Percentiles rank a stretch among this genome's conserved stretches.
Conservation (phyloP, 2,797 vertebrate species). For the Limnodromus scolopaceus region DNA sequence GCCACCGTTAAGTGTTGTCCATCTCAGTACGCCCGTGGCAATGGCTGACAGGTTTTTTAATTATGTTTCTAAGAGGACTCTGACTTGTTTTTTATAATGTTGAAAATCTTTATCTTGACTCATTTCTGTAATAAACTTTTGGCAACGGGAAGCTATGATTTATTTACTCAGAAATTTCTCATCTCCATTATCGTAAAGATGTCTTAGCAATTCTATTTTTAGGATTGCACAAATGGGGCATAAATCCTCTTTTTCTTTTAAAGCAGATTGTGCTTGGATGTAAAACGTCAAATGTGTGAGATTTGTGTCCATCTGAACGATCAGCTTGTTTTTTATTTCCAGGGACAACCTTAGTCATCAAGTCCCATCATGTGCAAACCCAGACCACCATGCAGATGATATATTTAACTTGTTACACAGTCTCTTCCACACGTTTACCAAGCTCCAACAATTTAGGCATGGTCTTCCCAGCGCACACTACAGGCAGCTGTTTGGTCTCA, state of each 20-base stretch:
- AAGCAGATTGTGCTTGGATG: slow-evolving; percentile 34
- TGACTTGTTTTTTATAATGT: slow-evolving; percentile 1
- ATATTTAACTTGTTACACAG: not conserved
- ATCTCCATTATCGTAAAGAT: slow-evolving; percentile 36
- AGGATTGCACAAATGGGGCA: slow-evolving; percentile 8
- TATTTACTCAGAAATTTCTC: slow-evolving; percentile 54
- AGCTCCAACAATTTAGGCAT: not conserved
- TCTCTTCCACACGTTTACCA: not conserved
- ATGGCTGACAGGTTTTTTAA: not conserved
- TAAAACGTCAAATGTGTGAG: not conserved
- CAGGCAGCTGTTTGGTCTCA: not conserved
- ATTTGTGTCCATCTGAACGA: slow-evolving; percentile 4
- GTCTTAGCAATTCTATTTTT: slow-evolving; percentile 42
- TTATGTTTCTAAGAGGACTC: not conserved
- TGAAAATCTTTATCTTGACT: slow-evolving; percentile 37
- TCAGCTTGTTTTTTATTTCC: not conserved
- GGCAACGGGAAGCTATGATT: not conserved
- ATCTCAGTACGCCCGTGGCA: not conserved
- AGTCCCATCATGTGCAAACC: not conserved
- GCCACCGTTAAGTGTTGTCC: not conserved
- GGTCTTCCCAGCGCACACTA: not conserved
- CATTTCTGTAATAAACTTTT: slow-evolving; percentile 47
- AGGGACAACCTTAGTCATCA: not conserved
- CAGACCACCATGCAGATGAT: not conserved
- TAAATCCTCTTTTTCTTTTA: slow-evolving; percentile 26